Percentiles rank a stretch among this genome's conserved stretches.
phyloP scores from a whole-genome alignment of 1,140 invertebrate species.

The Drosophila kikkawai region DNA sequence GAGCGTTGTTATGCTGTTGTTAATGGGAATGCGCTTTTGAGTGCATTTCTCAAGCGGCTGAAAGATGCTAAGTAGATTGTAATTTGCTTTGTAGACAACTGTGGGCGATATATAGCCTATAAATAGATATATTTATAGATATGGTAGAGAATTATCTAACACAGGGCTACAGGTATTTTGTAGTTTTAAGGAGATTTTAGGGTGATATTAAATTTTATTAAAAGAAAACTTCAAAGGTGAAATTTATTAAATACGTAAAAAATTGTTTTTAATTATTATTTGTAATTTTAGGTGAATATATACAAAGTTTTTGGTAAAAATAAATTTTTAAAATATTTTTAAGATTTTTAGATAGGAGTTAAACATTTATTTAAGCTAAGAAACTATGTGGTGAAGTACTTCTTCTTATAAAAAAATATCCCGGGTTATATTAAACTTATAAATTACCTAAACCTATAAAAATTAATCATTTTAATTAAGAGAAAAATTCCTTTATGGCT shows the following conservation, averaged over 20 bases:
- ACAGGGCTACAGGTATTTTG: background rate
- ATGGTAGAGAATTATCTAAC: background rate
- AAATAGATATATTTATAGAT: constrained; percentile 18
- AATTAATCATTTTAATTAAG: background rate
- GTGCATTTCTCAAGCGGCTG: constrained; percentile 41
- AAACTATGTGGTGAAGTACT: too few relatives aligned
- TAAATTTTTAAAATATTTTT: too few relatives aligned
- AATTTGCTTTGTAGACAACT: constrained; percentile 28
- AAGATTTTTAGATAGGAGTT: too few relatives aligned
- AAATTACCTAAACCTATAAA: background rate
- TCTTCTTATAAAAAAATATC: too few relatives aligned
- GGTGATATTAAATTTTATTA: background rate
- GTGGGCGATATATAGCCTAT: constrained; percentile 25
- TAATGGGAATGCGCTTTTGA: constrained; percentile 67
- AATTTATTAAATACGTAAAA: background rate
- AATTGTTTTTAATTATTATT: too few relatives aligned
- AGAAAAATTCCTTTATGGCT: background rate
- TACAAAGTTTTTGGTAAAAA: too few relatives aligned
- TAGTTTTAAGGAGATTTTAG: background rate
- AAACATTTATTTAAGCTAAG: too few relatives aligned
- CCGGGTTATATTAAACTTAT: background rate
- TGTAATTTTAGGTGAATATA: too few relatives aligned
- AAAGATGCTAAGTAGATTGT: constrained; percentile 49
- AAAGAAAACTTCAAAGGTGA: too few relatives aligned
- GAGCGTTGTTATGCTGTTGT: constrained; percentile 37